A percentile compares a stretch with the other conserved stretches of the same genome.
phyloP scores from a whole-genome alignment of 2,113 vertebrate genomes.

The Megaceryle maxima region DNA sequence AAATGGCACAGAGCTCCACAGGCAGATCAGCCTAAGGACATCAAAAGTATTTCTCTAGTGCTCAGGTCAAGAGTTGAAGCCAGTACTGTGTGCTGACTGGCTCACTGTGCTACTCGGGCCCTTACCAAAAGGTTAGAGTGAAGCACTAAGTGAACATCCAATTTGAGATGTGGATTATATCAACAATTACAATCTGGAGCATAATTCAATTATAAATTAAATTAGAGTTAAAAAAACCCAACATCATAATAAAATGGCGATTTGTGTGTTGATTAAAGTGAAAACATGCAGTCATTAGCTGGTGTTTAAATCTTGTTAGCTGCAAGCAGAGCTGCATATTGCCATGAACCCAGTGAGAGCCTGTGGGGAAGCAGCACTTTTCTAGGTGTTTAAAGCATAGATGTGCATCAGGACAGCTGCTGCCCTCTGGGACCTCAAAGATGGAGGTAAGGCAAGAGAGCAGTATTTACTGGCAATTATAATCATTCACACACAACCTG shows the following conservation, averaged over 20 bases:
- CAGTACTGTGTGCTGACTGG: not conserved
- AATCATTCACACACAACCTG: not conserved
- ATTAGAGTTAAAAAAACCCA: conserved; percentile 21
- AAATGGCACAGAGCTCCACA: not conserved
- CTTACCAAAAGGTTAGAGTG: not conserved
- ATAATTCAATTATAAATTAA: conserved; percentile 75
- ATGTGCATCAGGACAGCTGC: not conserved
- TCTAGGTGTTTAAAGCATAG: not conserved
- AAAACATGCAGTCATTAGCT: conserved; percentile 71
- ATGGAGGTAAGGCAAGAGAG: not conserved
- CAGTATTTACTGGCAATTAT: not conserved
- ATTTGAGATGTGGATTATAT: conserved; percentile 55
- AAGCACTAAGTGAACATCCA: not conserved
- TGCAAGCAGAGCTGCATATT: not conserved
- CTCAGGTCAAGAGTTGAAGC: not conserved
- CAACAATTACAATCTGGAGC: conserved; percentile 55
- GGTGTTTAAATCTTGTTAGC: conserved; percentile 71
- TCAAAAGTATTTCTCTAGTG: not conserved
- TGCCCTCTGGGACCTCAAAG: not conserved
- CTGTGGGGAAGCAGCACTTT: not conserved
- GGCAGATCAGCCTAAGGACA: not conserved
- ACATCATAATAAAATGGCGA: conserved; percentile 65
- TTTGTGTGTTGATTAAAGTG: conserved; percentile 66
- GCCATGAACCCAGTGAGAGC: conserved; percentile 56
- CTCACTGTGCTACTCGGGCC: not conserved